A percentile compares a stretch with the other conserved stretches of the same genome.
phyloP scores from a whole-genome alignment of 1,140 invertebrate species.

The Ericerus pela region DNA sequence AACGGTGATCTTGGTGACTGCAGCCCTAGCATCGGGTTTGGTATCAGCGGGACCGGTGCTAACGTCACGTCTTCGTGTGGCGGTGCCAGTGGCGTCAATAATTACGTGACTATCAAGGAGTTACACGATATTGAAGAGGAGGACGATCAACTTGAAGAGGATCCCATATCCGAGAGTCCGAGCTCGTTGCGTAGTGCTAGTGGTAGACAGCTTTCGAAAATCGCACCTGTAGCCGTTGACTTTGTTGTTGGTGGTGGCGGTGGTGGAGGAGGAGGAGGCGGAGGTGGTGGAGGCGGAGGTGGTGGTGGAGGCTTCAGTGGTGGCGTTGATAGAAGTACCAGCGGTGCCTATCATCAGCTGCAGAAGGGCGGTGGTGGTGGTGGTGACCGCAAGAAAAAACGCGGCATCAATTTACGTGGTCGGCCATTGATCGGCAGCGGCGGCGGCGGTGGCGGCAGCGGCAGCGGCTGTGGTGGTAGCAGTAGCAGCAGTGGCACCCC shows the following conservation, averaged over 20 bases:
- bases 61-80: constrained; percentile 20
- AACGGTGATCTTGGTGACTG: neutral
- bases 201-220: constrained; percentile 13
- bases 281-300: too few relatives aligned
- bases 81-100: constrained; percentile 28
- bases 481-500: constrained; percentile 27
- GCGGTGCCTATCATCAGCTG: neutral
- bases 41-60: constrained; percentile 23
- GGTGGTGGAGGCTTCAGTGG: too few relatives aligned
- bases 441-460: constrained; percentile 26
- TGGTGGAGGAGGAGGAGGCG: neutral
- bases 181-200: constrained; percentile 15
- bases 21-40: too few relatives aligned
- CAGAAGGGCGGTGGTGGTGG: neutral
- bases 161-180: constrained; percentile 17
- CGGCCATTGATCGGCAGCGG: constrained; percentile 31
- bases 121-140: constrained; percentile 39
- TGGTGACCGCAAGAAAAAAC: constrained; percentile 12
- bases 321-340: too few relatives aligned
- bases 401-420: constrained; percentile 31
- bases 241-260: too few relatives aligned
- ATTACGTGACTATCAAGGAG: constrained; percentile 31
- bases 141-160: constrained; percentile 29
- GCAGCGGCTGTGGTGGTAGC: too few relatives aligned
- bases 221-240: neutral